Base-by-base conservation (phyloP, 1,140 invertebrate genomes). In the Adoxophyes honmai region DNA sequence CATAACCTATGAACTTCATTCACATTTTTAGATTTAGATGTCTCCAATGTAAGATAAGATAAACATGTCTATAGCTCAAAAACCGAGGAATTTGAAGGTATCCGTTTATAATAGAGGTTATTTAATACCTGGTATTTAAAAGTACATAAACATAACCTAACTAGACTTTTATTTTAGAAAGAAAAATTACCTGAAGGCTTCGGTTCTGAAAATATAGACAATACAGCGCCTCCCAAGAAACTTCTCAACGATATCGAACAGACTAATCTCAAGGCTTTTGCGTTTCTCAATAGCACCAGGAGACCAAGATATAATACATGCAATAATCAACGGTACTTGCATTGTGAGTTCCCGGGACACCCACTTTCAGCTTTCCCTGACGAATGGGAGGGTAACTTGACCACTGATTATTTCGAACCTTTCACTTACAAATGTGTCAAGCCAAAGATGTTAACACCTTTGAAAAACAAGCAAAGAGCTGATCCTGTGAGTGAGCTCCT, bases 351-450 rank as follows among this genome's bases (percentile, higher is more conserved):
- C 0, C 74, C 81, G 2, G 76, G 80, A 4, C 71, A 86, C 44
- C 74, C 80, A 0, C 44, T 88, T n/a, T 78, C 79, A 34, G 56
- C 63, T 37, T 84, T 84, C 28, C 69, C 60, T 55, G 71, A 82
- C 4, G 76, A 83, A 16, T 88, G 81, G 78, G 73, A 86, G 54
- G 86, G 86, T 10, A 70, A 73, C 8, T 56, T 86, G 0, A 62
- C 71, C 15, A 56, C 66, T 0, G 64, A 69, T 34, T 84, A 74
- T 55, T 86, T 86, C 70, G 75, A 88, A 62, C 58, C 60, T 34
- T 84, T 88, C 53, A 39, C 60, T 15, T 74, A 86, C 62, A 88
- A 75, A 57, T 78, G 78, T 59, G 61, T 75, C 7, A 51, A 70
- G 13, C 86, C 86, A n/a, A 80, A 74, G 58, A 73, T 86, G 34